Base-by-base conservation (phyloP, 2,797 vertebrate genomes). In the Onychomys torridus region DNA sequence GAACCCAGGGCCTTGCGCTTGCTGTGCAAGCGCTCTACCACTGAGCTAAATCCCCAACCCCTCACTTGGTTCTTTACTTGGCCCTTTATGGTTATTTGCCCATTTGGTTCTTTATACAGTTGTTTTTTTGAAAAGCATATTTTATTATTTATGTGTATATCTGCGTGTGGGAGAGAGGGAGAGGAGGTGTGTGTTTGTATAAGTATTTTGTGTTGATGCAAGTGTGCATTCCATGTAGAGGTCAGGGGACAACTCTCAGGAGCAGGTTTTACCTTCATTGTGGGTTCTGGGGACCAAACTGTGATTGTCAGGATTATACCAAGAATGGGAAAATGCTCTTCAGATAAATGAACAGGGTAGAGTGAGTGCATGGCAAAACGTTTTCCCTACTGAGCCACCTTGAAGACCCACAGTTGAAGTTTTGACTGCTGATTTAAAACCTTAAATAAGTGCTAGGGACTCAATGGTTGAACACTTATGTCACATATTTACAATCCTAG, bases 401-500 rank as follows among this genome's bases (percentile, higher is more conserved):
- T 55, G 67, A 29, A 40, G 49, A 49, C 63, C 40, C 85, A 57
- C 71, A 13, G 17, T 85, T 92, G 65, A 52, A 76, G 40, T 91
- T 95, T 93, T 93, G 78, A 77, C 69, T 49, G 78, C 23, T 92
- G 61, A 71, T 67, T 93, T 11, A 40, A 89, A 90, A 92, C 52
- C 61, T 78, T 83, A 91, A 61, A 57, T 17, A 52, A 93, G 21
- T 37, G n/a, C 13, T 84, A n/a, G 17, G 34, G 8, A 27, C 17
- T 67, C 59, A 77, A 34, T 84, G 59, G 34, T 67, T 23, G 55
- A 84, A 32, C 32, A 75, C 25, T 29, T 77, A 21, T 37, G 25
- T 85, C 76, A 2, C 23, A 25, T 37, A 29, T 71, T 19, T 55
- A 32, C 8, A 19, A 9, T 6, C 40, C 27, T 59, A n/a, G 21